Percentiles rank a stretch among this genome's conserved stretches.
phyloP scores from a whole-genome alignment of 2,888 invertebrate genomes.

The Erebia ligea region DNA sequence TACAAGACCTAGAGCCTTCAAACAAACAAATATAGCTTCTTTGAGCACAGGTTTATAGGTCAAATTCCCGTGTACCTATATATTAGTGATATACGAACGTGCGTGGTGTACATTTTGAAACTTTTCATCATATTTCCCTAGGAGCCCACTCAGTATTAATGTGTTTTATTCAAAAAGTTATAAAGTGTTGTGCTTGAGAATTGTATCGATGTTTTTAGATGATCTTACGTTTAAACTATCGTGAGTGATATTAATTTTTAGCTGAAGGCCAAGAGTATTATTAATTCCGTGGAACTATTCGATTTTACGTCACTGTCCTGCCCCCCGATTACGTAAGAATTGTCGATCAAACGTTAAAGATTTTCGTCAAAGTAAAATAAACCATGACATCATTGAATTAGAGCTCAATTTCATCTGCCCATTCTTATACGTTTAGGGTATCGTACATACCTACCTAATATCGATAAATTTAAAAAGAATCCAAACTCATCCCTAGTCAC shows the following conservation, averaged over 20 bases:
- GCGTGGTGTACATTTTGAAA: slow-evolving; percentile 26
- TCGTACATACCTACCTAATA: too few relatives aligned
- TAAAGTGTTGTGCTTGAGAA: background rate
- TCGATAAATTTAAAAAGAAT: background rate
- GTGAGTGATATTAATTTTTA: too few relatives aligned
- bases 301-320: too few relatives aligned
- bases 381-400: too few relatives aligned
- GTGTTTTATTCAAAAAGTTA: slow-evolving; percentile 28
- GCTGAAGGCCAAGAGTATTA: too few relatives aligned
- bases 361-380: too few relatives aligned
- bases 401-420: too few relatives aligned
- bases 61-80: slow-evolving; percentile 6
- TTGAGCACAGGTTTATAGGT: background rate
- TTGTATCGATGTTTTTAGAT: slow-evolving; percentile 19
- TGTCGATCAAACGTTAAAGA: too few relatives aligned
- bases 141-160: slow-evolving; percentile 34
- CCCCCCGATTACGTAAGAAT: too few relatives aligned
- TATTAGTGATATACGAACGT: background rate
- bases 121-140: slow-evolving; percentile 34
- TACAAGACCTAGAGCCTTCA: background rate
- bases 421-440: too few relatives aligned
- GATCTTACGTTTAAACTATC: too few relatives aligned
- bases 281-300: too few relatives aligned
- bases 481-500: background rate
- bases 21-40: background rate